These are phyloP conservation scores for Erebia palarica DNA, from an alignment of 2,888 invertebrate genomes.

Conservation along the genomic window DNA sequence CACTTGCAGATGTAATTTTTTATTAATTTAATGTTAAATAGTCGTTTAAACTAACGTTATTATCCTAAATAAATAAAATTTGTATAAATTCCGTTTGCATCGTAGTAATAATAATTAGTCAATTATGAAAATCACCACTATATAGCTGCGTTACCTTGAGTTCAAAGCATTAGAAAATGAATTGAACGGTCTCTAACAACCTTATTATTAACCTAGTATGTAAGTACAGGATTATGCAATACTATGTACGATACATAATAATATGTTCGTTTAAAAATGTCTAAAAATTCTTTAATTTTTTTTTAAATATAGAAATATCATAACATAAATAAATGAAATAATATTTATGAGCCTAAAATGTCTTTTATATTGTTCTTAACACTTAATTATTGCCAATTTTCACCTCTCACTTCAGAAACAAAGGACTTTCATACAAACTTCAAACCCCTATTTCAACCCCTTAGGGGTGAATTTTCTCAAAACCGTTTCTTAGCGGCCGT, in stretches of 20 bases:
- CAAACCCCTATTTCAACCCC: too few relatives aligned
- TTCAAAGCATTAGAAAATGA: slow-evolving; percentile 13
- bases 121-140: slow-evolving; percentile 14
- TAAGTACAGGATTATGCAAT: slow-evolving; percentile 1
- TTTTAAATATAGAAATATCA: too few relatives aligned
- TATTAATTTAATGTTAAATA: not conserved
- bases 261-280: not conserved
- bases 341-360: too few relatives aligned
- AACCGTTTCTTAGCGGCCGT: too few relatives aligned
- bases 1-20: too few relatives aligned
- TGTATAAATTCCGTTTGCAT: slow-evolving; percentile 5
- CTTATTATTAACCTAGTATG: slow-evolving; percentile 5
- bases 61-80: slow-evolving; percentile 20
- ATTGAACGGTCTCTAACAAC: slow-evolving; percentile 13
- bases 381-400: too few relatives aligned
- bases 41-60: not conserved
- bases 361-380: too few relatives aligned
- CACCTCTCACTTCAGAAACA: too few relatives aligned
- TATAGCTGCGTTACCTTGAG: slow-evolving; percentile 8
- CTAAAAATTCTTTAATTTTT: not conserved
- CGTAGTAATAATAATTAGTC: slow-evolving; percentile 10
- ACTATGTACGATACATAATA: not conserved
- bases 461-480: too few relatives aligned
- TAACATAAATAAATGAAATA: too few relatives aligned
- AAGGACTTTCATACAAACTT: too few relatives aligned